A percentile compares a stretch with the other conserved stretches of the same genome.
These are phyloP conservation scores for Pachliopta kotzebuea DNA, from an alignment of 2,888 invertebrate genomes.

Conservation along the genomic window DNA sequence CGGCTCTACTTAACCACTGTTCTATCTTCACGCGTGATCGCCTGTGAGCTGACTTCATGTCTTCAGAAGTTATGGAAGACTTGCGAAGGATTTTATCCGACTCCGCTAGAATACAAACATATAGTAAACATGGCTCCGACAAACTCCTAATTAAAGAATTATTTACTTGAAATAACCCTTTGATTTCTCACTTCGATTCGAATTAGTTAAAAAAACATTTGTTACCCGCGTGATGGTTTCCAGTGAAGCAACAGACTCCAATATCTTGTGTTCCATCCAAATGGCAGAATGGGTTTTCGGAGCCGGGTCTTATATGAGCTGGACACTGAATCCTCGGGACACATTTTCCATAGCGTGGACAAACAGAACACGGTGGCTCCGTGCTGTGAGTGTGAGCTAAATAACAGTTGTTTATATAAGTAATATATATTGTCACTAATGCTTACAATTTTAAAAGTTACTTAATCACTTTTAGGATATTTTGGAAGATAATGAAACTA, in stretches of 20 bases:
- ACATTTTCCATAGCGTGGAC: slow-evolving; percentile 74
- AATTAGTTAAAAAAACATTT: no score
- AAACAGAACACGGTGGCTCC: slow-evolving; percentile 59
- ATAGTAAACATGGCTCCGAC: no score
- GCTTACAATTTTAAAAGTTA: no score
- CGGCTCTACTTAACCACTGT: slow-evolving; percentile 45
- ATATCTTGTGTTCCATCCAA: slow-evolving; percentile 55
- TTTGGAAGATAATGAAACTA: no score
- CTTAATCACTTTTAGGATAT: no score
- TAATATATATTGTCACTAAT: no score
- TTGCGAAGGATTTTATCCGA: slow-evolving; percentile 47
- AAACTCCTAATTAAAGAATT: no score
- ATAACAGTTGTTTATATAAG: not conserved
- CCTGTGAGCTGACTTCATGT: slow-evolving; percentile 50
- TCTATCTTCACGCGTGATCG: slow-evolving; percentile 48
- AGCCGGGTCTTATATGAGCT: slow-evolving; percentile 76
- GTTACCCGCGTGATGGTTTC: slow-evolving; percentile 79
- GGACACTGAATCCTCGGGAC: slow-evolving; percentile 85
- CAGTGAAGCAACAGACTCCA: slow-evolving; percentile 84
- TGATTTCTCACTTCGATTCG: no score
- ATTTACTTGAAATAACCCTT: no score
- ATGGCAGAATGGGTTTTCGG: slow-evolving; percentile 73
- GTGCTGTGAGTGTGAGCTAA: slow-evolving; percentile 46
- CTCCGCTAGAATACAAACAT: slow-evolving; percentile 45
- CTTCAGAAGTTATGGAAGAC: slow-evolving; percentile 42